Conservation (phyloP, 2,888 invertebrate genomes). For the Autographa gamma region DNA sequence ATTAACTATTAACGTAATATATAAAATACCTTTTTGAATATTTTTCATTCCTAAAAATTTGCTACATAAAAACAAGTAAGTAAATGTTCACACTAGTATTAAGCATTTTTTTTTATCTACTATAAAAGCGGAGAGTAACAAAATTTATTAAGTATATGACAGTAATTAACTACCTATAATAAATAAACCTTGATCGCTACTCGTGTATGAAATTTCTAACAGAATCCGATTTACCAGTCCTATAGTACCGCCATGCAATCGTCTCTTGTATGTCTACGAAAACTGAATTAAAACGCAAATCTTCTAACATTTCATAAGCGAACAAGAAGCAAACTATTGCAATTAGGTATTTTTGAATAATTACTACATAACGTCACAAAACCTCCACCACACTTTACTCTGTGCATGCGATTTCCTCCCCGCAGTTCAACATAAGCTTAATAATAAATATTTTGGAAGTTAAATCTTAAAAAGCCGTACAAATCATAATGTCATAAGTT, state of each 20-base stretch:
- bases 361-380: constrained; percentile 74
- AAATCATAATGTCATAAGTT: constrained; percentile 58
- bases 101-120: neutral
- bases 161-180: constrained; percentile 4
- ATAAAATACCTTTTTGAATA: neutral
- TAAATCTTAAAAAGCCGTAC: constrained; percentile 61
- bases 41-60: neutral
- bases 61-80: neutral
- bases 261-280: constrained; percentile 71
- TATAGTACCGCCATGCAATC: constrained; percentile 76
- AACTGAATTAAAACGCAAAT: constrained; percentile 77
- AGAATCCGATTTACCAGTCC: constrained; percentile 61
- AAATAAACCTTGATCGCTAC: constrained; percentile 64
- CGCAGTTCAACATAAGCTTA: constrained; percentile 56
- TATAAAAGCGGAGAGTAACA: neutral
- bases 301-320: constrained; percentile 82
- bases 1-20: neutral
- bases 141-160: neutral
- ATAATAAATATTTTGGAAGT: constrained; percentile 24
- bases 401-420: constrained; percentile 81
- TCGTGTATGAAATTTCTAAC: constrained; percentile 56
- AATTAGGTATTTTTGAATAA: constrained; percentile 75
- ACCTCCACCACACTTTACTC: constrained; percentile 81
- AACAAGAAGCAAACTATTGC: constrained; percentile 83
- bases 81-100: neutral